Conservation (phyloP, 1,140 invertebrate genomes). For the Drosophila paulistorum region DNA sequence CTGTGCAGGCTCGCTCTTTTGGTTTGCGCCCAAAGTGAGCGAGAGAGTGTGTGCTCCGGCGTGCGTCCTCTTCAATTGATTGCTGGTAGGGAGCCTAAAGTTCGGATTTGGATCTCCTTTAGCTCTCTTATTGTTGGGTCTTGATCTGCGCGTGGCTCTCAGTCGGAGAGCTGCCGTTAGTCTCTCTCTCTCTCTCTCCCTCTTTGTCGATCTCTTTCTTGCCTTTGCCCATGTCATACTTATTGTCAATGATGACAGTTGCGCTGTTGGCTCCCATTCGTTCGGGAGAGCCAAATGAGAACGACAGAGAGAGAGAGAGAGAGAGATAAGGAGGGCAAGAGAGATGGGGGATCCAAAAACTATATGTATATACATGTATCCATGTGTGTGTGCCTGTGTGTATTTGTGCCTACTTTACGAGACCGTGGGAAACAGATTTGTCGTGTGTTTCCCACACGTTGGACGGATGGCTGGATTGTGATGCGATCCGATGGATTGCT, state of each 20-base stretch:
- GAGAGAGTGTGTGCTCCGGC: conserved; percentile 70
- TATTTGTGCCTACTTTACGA: conserved; percentile 81
- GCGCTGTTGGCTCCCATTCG: conserved; percentile 68
- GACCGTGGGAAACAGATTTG: conserved; percentile 86
- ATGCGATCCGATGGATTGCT: conserved; percentile 82
- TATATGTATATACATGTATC: conserved; percentile 34
- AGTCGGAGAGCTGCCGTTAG: conserved; percentile 5
- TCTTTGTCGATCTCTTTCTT: too few species aligned
- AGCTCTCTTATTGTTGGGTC: conserved; percentile 40
- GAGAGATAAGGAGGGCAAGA: conserved; percentile 25
- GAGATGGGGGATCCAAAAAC: conserved; percentile 49
- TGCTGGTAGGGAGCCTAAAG: conserved; percentile 55
- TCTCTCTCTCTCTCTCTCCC: neutral
- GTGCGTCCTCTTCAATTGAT: conserved; percentile 77
- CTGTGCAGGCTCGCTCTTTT: neutral
- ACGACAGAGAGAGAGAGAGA: neutral
- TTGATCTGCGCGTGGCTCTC: conserved; percentile 2
- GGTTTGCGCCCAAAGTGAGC: conserved; percentile 44
- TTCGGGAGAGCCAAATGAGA: conserved; percentile 1
- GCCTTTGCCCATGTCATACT: conserved; percentile 75
- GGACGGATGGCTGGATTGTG: conserved; percentile 83
- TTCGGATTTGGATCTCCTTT: conserved; percentile 68
- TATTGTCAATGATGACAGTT: conserved; percentile 83
- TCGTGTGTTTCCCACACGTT: conserved; percentile 85
- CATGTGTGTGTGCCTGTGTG: conserved; percentile 50